Percentiles rank a stretch among this genome's conserved stretches.
These are phyloP conservation scores for Lasioglossum vierecki DNA, from an alignment of 2,888 invertebrate genomes.

Conservation along the genomic window DNA sequence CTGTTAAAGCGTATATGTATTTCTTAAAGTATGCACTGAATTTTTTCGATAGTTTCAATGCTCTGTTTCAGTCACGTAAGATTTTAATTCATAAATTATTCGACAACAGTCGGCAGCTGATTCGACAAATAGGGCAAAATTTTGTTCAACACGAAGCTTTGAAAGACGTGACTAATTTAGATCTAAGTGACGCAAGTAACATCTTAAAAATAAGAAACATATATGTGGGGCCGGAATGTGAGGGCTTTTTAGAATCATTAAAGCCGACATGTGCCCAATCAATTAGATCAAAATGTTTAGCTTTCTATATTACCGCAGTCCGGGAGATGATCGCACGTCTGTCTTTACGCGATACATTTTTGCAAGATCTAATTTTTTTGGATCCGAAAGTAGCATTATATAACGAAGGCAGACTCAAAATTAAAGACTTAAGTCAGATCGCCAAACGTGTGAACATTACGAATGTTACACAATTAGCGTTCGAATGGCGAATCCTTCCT, in stretches of 20 bases:
- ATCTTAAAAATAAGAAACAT: not conserved
- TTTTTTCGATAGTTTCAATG: constrained; percentile 8
- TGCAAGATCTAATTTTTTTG: too few relatives aligned
- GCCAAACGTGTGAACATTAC: not conserved
- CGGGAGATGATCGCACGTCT: not conserved
- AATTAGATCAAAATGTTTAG: not conserved
- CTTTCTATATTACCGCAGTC: not conserved
- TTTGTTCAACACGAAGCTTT: not conserved
- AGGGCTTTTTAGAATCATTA: not conserved
- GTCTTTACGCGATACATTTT: too few relatives aligned
- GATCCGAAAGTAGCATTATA: too few relatives aligned
- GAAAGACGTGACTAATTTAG: too few relatives aligned
- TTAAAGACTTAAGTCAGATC: not conserved
- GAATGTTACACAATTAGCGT: not conserved
- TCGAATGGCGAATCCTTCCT: not conserved
- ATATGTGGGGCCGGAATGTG: not conserved
- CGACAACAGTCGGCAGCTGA: constrained; percentile 3
- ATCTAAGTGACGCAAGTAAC: too few relatives aligned
- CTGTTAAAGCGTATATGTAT: too few relatives aligned
- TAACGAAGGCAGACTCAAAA: not conserved
- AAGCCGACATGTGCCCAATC: not conserved
- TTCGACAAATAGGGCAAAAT: not conserved
- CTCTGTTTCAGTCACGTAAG: constrained; percentile 19
- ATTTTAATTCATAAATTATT: constrained; percentile 28
- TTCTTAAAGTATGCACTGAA: too few relatives aligned